Percentiles rank a stretch among this genome's conserved stretches.
Conservation (phyloP, 2,113 vertebrate genomes). For the Dendropsophus ebraccatus region DNA sequence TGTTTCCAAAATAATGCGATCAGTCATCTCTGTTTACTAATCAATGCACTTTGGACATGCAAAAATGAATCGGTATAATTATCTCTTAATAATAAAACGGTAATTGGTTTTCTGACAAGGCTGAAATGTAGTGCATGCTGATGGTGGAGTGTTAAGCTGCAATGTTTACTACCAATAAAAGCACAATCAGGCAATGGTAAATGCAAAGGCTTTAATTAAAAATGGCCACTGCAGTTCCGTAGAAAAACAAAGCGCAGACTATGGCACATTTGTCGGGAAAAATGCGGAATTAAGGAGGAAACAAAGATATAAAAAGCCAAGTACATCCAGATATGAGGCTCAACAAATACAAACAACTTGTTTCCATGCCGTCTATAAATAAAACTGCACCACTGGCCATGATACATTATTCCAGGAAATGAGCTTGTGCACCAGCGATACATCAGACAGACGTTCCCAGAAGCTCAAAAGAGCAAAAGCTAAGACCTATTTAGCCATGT, state of each 20-base stretch:
- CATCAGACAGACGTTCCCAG: constrained; percentile 32
- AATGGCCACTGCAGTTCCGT: constrained; percentile 2
- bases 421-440: constrained; percentile 16
- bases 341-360: constrained; percentile 23
- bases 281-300: background rate
- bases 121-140: constrained; percentile 29
- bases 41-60: constrained; percentile 45
- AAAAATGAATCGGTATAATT: constrained; percentile 37
- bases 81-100: constrained; percentile 43
- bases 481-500: constrained; percentile 53
- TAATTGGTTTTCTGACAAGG: constrained; percentile 48
- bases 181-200: constrained; percentile 36
- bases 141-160: constrained; percentile 13
- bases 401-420: constrained; percentile 37
- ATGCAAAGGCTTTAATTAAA: constrained; percentile 38
- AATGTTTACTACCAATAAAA: constrained; percentile 33
- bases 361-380: constrained; percentile 16
- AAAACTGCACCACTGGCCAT: constrained; percentile 26
- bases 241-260: background rate
- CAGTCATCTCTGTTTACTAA: constrained; percentile 44
- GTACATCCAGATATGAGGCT: constrained; percentile 8
- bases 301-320: constrained; percentile 19
- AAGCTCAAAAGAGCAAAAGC: constrained; percentile 43
- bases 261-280: background rate
- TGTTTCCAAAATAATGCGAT: constrained; percentile 25